Percentiles rank a stretch among this genome's conserved stretches.
These are phyloP conservation scores for Epinotia nisella DNA, from an alignment of 2,888 invertebrate species.

Conservation along the genomic window DNA sequence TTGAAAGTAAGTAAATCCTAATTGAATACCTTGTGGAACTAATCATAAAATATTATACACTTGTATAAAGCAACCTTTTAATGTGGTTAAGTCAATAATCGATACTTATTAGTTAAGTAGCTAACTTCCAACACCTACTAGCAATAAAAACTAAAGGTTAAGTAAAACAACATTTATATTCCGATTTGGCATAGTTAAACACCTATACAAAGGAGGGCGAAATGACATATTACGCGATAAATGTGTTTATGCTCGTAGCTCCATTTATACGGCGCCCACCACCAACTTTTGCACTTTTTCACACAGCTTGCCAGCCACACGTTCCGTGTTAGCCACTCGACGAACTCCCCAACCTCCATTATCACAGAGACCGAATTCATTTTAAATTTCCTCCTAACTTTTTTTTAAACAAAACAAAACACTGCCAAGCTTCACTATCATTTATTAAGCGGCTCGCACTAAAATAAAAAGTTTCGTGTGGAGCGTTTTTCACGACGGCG, in stretches of 20 bases:
- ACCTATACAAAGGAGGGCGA: slow-evolving; percentile 27
- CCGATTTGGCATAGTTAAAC: slow-evolving; percentile 19
- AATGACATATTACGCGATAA: slow-evolving; percentile 51
- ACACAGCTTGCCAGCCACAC: slow-evolving; percentile 79
- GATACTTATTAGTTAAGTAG: neutral
- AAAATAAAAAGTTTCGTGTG: slow-evolving; percentile 53
- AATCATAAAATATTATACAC: neutral
- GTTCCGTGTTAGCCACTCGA: slow-evolving; percentile 72
- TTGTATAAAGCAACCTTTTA: neutral
- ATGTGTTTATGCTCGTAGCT: slow-evolving; percentile 56
- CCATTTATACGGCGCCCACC: slow-evolving; percentile 61
- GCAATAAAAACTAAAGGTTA: neutral
- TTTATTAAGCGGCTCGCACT: slow-evolving; percentile 59
- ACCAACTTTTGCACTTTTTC: slow-evolving; percentile 82
- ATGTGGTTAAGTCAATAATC: neutral
- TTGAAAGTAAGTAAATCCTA: slow-evolving; percentile 52
- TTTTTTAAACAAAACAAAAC: slow-evolving; percentile 59
- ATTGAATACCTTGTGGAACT: neutral
- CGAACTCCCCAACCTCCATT: slow-evolving; percentile 77
- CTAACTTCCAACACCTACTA: neutral
- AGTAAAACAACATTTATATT: slow-evolving; percentile 3
- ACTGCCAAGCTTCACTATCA: slow-evolving; percentile 55
- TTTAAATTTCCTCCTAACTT: slow-evolving; percentile 72
- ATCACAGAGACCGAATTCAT: slow-evolving; percentile 77
- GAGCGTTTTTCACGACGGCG: slow-evolving; percentile 57